A percentile compares a stretch with the other conserved stretches of the same genome.
Conservation (phyloP, 2,113 vertebrate genomes). For the Boleophthalmus pectinirostris region DNA sequence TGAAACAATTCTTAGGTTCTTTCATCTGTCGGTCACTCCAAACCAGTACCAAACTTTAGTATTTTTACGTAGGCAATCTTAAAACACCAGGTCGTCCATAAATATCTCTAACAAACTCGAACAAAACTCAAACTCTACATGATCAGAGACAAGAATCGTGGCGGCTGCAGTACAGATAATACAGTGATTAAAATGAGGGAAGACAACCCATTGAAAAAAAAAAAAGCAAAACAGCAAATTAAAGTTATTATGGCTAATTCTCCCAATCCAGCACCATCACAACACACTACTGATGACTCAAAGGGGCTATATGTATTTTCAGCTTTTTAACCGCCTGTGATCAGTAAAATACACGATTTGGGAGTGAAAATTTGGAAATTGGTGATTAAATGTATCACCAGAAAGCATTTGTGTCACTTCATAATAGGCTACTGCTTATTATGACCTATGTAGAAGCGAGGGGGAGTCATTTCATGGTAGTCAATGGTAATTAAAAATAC, state of each 20-base stretch:
- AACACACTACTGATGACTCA: background rate
- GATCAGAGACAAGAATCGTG: background rate
- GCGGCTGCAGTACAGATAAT: conserved; percentile 8
- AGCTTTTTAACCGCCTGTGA: background rate
- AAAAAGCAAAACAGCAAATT: background rate
- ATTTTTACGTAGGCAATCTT: background rate
- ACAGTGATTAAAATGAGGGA: background rate
- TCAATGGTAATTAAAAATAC: background rate
- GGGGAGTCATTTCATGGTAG: background rate
- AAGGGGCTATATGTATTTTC: background rate
- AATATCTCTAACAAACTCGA: background rate
- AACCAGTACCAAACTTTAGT: background rate
- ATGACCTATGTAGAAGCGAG: background rate
- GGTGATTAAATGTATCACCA: no score
- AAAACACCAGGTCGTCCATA: background rate
- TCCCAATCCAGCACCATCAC: conserved; percentile 24
- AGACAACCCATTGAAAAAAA: background rate
- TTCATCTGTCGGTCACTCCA: background rate
- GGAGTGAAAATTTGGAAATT: no score
- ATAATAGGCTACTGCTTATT: no score
- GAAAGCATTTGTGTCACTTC: no score
- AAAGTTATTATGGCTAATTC: conserved; percentile 29
- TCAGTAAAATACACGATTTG: no score
- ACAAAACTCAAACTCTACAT: background rate
- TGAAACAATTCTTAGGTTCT: background rate